Conservation (phyloP, 2,113 vertebrate species). For the Eonycteris spelaea region DNA sequence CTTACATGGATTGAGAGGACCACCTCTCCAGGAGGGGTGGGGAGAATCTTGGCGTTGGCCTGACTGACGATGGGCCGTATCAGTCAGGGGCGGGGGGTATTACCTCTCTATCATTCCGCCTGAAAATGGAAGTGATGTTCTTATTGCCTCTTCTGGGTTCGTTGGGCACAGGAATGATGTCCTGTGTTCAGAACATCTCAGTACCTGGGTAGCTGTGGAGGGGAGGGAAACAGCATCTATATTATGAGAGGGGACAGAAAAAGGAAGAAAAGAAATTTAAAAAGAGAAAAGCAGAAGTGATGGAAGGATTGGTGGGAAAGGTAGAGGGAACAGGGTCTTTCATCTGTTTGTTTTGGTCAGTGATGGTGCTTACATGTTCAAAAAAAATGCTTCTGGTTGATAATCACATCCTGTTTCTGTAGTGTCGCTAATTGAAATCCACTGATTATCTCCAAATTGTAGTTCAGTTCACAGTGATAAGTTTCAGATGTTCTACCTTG, state of each 20-base stretch:
- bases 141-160: not conserved
- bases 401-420: not conserved
- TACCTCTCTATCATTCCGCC: not conserved
- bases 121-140: not conserved
- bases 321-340: not conserved
- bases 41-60: not conserved
- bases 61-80: not conserved
- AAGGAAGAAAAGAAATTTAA: not conserved
- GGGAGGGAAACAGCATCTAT: not conserved
- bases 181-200: not conserved
- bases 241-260: not conserved
- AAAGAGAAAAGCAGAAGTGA: not conserved
- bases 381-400: not conserved
- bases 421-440: not conserved
- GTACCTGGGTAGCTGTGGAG: not conserved
- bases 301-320: not conserved
- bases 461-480: not conserved
- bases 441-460: not conserved
- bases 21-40: not conserved
- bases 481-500: not conserved
- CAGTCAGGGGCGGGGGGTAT: not conserved
- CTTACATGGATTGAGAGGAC: not conserved
- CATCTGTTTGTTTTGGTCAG: not conserved
- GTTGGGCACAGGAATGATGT: too few relatives aligned
- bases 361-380: not conserved